Evolutionary conservation across 2,888 invertebrate genomes (phyloP).

Genomic region (Glaucopsyche alexis): DNA sequence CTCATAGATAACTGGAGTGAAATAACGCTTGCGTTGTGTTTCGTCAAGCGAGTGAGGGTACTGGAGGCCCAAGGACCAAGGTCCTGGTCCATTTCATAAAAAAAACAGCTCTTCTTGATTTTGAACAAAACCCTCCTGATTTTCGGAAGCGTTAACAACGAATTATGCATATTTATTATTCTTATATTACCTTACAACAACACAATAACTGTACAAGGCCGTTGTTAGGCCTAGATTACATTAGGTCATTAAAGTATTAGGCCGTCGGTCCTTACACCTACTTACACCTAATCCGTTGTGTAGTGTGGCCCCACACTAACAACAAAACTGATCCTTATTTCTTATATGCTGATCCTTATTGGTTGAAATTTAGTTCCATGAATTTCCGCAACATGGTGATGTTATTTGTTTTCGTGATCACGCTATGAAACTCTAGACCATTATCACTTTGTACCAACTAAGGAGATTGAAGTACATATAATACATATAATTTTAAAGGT

Average conservation of each 20-base stretch:
- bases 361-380: too few species aligned
- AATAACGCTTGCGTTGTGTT: too few species aligned
- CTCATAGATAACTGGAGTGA: too few species aligned
- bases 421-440: background rate
- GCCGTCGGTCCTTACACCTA: conserved; percentile 9
- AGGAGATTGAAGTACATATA: background rate
- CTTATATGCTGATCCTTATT: too few species aligned
- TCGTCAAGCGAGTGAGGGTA: too few species aligned
- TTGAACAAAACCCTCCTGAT: background rate
- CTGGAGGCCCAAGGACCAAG: too few species aligned
- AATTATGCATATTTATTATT: background rate
- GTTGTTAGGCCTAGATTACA: background rate
- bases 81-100: too few species aligned
- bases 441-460: background rate
- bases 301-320: too few species aligned
- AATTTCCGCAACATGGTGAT: too few species aligned
- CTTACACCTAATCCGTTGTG: background rate
- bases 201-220: background rate
- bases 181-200: background rate
- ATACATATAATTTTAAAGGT: background rate
- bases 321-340: too few species aligned
- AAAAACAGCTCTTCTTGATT: background rate
- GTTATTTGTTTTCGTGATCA: too few species aligned
- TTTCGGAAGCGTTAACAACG: conserved; percentile 5
- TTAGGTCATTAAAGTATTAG: background rate